Evolutionary conservation across 1,140 invertebrate species (phyloP).

Genomic region (Thereuonema tuberculata): DNA sequence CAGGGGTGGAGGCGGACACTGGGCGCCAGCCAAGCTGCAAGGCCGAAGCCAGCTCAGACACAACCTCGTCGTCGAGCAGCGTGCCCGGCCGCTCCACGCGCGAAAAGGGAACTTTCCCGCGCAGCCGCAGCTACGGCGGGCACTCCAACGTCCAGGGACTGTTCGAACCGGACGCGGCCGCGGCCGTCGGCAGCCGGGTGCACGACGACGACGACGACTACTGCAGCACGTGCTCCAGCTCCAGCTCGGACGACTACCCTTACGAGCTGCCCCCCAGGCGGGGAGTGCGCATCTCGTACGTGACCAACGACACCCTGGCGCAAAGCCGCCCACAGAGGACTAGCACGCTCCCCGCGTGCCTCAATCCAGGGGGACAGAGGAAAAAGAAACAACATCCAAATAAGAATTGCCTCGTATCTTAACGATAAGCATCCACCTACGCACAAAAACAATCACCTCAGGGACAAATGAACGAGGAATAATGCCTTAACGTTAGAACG

Average conservation of each 20-base stretch:
- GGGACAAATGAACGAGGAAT: no score
- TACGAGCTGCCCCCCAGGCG: slow-evolving; percentile 54
- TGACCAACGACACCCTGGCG: slow-evolving; percentile 71
- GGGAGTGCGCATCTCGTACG: slow-evolving; percentile 65
- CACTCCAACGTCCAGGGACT: slow-evolving; percentile 11
- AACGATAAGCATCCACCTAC: no score
- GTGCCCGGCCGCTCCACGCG: background rate
- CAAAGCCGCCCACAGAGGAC: slow-evolving; percentile 29
- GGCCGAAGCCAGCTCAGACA: background rate
- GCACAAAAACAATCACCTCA: no score
- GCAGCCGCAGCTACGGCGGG: slow-evolving; percentile 17
- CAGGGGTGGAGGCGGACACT: background rate
- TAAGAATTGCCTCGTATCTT: slow-evolving; percentile 28
- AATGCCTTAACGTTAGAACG: no score
- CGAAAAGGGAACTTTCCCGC: background rate
- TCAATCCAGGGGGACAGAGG: slow-evolving; percentile 11
- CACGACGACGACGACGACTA: slow-evolving; percentile 24
- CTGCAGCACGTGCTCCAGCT: slow-evolving; percentile 74
- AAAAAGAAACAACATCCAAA: slow-evolving; percentile 21
- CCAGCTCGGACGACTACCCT: slow-evolving; percentile 51
- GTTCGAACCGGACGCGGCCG: background rate
- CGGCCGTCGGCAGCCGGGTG: slow-evolving; percentile 33
- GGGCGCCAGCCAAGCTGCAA: background rate
- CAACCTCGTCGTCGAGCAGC: background rate
- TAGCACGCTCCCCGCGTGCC: slow-evolving; percentile 19